Conservation (phyloP, 2,797 vertebrate genomes). For the Vespertilio murinus region DNA sequence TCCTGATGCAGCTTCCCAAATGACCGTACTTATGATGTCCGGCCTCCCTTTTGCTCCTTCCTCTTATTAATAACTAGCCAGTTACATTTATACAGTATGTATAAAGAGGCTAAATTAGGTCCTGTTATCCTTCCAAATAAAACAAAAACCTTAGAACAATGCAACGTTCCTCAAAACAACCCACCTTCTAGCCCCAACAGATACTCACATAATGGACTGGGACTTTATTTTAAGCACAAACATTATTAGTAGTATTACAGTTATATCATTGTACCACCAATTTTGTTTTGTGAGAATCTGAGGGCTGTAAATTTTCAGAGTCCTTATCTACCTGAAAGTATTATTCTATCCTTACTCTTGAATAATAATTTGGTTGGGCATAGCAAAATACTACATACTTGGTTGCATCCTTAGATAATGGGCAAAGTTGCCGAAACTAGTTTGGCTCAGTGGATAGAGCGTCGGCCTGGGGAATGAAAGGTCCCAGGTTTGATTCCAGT, state of each 20-base stretch:
- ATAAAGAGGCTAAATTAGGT: not conserved
- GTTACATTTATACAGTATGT: not conserved
- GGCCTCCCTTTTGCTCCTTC: too few species aligned
- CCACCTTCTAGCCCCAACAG: not conserved
- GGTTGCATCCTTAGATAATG: not conserved
- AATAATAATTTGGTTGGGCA: not conserved
- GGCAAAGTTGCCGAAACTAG: too few species aligned
- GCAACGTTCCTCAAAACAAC: not conserved
- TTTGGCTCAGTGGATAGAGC: too few species aligned
- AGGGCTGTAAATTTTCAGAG: not conserved
- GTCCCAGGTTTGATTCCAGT: too few species aligned
- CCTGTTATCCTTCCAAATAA: not conserved
- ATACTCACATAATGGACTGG: not conserved
- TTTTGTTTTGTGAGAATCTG: not conserved
- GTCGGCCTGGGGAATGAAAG: too few species aligned
- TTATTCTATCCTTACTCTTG: not conserved
- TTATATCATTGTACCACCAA: not conserved
- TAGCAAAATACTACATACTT: not conserved
- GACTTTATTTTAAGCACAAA: conserved; percentile 31
- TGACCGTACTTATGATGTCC: too few species aligned
- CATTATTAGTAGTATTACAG: not conserved
- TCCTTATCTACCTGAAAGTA: not conserved
- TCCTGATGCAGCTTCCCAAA: too few species aligned
- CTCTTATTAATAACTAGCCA: too few species aligned
- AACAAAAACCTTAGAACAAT: not conserved